Conservation (phyloP, 2,113 vertebrate genomes). For the Gallinago media region DNA sequence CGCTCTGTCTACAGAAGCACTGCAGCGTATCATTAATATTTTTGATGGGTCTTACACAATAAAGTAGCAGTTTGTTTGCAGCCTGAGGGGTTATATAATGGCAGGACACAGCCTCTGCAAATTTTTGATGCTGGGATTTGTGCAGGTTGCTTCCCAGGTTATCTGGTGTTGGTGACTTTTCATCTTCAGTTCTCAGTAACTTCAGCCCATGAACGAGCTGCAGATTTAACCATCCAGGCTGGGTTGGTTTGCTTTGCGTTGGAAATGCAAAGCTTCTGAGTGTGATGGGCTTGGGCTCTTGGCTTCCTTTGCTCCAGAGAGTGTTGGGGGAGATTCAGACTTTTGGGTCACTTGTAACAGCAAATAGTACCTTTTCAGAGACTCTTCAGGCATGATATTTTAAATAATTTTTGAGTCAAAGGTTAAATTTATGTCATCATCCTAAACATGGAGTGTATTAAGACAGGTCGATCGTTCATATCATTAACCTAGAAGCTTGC, state of each 20-base stretch:
- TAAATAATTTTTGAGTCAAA: conserved; percentile 1
- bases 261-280: not conserved
- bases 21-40: not conserved
- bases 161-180: not conserved
- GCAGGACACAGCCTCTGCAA: not conserved
- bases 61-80: not conserved
- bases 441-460: not conserved
- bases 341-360: not conserved
- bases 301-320: not conserved
- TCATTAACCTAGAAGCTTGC: not conserved
- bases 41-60: not conserved
- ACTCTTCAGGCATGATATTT: not conserved
- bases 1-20: fast-evolving
- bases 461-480: not conserved
- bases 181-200: not conserved
- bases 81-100: not conserved
- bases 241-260: not conserved
- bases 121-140: not conserved
- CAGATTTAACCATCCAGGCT: not conserved
- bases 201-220: not conserved
- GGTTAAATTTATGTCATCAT: not conserved
- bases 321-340: not conserved
- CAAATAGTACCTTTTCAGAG: not conserved
- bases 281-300: not conserved
- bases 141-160: not conserved